Conservation (phyloP, 2,888 invertebrate species). For the Tenthredo amoena region DNA sequence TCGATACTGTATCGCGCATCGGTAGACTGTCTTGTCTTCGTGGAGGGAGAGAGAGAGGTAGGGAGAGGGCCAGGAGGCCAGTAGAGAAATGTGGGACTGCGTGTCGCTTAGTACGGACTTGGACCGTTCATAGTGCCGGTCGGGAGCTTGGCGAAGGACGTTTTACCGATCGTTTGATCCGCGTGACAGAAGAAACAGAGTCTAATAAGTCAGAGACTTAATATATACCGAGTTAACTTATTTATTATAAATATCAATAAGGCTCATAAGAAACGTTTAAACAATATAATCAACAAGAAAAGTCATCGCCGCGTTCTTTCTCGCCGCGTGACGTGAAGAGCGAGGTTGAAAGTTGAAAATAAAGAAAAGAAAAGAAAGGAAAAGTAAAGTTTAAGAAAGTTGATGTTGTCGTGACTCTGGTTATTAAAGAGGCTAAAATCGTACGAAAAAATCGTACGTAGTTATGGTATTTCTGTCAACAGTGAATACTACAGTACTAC, state of each 20-base stretch:
- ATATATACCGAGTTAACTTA: conserved; percentile 7
- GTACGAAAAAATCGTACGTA: not conserved
- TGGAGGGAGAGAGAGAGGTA: conserved; percentile 28
- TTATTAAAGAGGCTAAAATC: not conserved
- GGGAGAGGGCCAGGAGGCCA: conserved; percentile 64
- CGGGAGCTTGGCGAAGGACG: conserved; percentile 60
- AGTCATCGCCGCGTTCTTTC: not conserved
- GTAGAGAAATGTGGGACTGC: conserved; percentile 75
- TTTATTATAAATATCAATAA: not conserved
- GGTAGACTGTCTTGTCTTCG: not conserved
- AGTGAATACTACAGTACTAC: not conserved
- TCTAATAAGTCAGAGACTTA: conserved; percentile 71
- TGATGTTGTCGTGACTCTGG: not conserved
- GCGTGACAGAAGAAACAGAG: conserved; percentile 79
- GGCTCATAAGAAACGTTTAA: not conserved
- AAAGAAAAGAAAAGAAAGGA: not conserved
- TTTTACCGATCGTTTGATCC: conserved; percentile 74
- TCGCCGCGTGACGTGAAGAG: not conserved
- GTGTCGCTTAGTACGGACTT: conserved; percentile 74
- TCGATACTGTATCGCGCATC: not conserved
- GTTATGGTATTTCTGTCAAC: conserved; percentile 5
- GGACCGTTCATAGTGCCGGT: conserved; percentile 74
- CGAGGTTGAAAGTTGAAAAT: not conserved
- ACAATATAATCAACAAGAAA: not conserved
- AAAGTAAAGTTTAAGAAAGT: not conserved